Percentiles rank a stretch among this genome's conserved stretches.
phyloP scores from a whole-genome alignment of 2,113 vertebrate genomes.

The Spea multiplicata region DNA sequence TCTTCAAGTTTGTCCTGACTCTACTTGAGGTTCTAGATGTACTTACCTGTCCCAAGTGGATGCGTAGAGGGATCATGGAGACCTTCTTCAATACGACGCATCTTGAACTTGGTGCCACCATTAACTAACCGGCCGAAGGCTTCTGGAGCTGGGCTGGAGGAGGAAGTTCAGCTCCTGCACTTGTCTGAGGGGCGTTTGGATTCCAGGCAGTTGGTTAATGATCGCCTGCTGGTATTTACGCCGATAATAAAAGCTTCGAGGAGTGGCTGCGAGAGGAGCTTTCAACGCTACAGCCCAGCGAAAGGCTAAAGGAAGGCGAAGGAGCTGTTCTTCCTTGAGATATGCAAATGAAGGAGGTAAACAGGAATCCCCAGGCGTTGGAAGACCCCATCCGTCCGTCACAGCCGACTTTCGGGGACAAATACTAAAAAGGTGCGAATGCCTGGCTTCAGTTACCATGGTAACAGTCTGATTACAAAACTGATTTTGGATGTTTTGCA shows the following conservation, averaged over 20 bases:
- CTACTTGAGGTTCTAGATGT: background rate
- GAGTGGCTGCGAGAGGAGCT: background rate
- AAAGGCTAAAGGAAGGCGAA: background rate
- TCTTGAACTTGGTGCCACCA: background rate
- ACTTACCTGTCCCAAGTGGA: conserved; percentile 30
- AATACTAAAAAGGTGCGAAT: too few species aligned
- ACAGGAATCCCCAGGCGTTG: background rate
- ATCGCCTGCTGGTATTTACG: conserved; percentile 25
- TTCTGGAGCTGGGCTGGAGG: background rate
- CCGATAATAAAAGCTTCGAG: conserved; percentile 5
- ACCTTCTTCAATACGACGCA: conserved; percentile 9
- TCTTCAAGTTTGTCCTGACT: too few species aligned
- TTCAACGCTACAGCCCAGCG: background rate
- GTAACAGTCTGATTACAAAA: too few species aligned
- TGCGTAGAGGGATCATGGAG: background rate
- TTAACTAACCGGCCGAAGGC: background rate
- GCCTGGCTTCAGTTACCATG: too few species aligned
- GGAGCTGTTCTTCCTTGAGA: background rate
- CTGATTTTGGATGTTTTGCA: too few species aligned
- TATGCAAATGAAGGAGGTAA: background rate
- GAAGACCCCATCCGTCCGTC: too few species aligned
- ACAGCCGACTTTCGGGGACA: too few species aligned
- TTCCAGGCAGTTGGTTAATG: background rate
- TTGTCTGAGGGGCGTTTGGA: background rate
- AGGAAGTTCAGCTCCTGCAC: background rate